Percentiles rank a stretch among this genome's conserved stretches.
These are phyloP conservation scores for Bucco capensis DNA, from an alignment of 2,113 vertebrate genomes.

Conservation along the genomic window DNA sequence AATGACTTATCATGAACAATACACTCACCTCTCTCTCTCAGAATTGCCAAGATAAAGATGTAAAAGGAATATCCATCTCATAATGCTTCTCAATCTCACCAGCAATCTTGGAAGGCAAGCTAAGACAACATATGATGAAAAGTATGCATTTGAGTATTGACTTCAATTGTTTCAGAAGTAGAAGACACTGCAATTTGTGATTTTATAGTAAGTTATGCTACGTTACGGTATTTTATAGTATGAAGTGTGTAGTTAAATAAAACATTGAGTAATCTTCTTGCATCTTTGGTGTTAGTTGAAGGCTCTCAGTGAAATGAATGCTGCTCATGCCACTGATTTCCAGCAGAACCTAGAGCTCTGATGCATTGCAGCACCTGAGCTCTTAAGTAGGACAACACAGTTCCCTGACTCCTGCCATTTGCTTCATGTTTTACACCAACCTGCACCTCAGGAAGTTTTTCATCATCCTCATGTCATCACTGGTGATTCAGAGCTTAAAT, in stretches of 20 bases:
- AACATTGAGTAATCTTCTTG: neutral
- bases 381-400: neutral
- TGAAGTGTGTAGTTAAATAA: neutral
- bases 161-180: neutral
- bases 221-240: neutral
- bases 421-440: no score
- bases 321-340: neutral
- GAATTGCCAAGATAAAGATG: neutral
- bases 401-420: neutral
- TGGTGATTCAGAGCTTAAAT: no score
- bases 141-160: neutral
- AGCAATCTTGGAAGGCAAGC: neutral
- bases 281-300: neutral
- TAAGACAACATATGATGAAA: neutral
- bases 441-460: no score
- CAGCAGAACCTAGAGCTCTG: neutral
- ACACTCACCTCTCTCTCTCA: neutral
- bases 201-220: neutral
- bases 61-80: accelerated
- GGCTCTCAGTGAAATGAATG: neutral
- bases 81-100: neutral
- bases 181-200: neutral
- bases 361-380: neutral
- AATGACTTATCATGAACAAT: neutral
- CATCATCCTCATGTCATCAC: no score